These are phyloP conservation scores for Corythornis cristatus DNA, from an alignment of 2,113 vertebrate genomes.

Conservation along the genomic window DNA sequence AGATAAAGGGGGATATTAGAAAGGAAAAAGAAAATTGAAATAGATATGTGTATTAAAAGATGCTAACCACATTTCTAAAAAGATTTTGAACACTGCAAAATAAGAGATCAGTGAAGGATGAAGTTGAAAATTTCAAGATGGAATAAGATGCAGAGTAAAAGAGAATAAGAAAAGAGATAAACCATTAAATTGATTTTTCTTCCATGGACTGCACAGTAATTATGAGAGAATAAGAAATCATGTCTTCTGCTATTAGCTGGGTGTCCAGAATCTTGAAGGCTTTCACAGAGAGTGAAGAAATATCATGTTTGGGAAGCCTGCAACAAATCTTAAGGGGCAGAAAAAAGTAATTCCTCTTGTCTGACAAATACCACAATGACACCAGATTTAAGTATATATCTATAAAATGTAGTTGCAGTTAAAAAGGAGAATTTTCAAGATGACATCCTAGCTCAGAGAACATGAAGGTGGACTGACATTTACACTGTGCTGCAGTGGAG, in stretches of 20 bases:
- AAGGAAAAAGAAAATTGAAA: slow-evolving; percentile 38
- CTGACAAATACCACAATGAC: background rate
- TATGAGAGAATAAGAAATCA: slow-evolving; percentile 19
- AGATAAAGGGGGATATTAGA: slow-evolving; percentile 34
- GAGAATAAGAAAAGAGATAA: slow-evolving; percentile 11
- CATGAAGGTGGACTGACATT: background rate
- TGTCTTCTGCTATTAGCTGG: background rate
- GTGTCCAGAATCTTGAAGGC: background rate
- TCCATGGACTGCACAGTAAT: background rate
- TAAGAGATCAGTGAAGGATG: slow-evolving; percentile 15
- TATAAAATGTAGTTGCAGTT: background rate
- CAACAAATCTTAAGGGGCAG: background rate
- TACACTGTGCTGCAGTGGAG: background rate
- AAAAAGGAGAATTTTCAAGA: background rate
- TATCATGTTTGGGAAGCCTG: background rate
- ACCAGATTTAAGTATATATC: background rate
- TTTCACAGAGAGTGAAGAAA: background rate
- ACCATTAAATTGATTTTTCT: slow-evolving; percentile 39
- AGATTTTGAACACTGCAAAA: background rate
- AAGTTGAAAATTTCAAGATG: slow-evolving; percentile 15
- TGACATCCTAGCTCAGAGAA: background rate
- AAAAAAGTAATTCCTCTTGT: background rate
- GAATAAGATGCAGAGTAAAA: slow-evolving; percentile 1
- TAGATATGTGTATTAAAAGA: background rate
- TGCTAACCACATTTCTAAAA: background rate